Base-by-base conservation (phyloP, 1,140 invertebrate species). In the Dendrolimus kikuchii region DNA sequence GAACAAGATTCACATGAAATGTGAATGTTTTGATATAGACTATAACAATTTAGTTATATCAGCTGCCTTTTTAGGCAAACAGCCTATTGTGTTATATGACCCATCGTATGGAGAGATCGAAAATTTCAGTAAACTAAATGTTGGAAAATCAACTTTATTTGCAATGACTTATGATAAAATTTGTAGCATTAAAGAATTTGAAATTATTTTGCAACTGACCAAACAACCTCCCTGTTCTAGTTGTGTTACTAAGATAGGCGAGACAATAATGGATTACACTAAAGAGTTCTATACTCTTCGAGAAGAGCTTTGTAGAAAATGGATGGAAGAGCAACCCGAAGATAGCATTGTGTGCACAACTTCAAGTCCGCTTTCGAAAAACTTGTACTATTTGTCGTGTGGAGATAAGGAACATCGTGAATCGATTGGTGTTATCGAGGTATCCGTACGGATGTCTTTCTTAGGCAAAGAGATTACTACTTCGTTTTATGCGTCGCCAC, bases 101-200 rank as follows among this genome's bases (percentile, higher is more conserved):
- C 59, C 68, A 1, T 74, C 73, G 5, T 79, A 71, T 54, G 82
- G 79, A 8, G 73, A 77, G 68, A 62, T 81, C 38, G 66, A 77
- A 6, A 71, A 78, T 62, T 77, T 82, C 43, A 64, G 48, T 45
- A 68, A 79, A 64, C 51, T 86, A 39, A 83, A 86, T 51, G 70
- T 78, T 5, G 82, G 80, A 6, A 86, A 83, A 59, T 86, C 82
- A 0, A 76, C 67, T 3, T 57, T 86, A 37, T 86, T 86, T 54
- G 82, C 82, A 6, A 86, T 86, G 80, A 86, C 82, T 5, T 86
- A 83, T 46, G 82, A 86, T 52, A 86, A 81, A 64, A 86, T 86
- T 60, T 82, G 82, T 52, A 55, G 49, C 49, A 81, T 86, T 36
- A 64, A 81, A 51, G 74, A 82, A 43, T 83, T 86, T 50, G 54